Conservation (phyloP, 2,888 invertebrate species). For the Myopa tessellatipennis region DNA sequence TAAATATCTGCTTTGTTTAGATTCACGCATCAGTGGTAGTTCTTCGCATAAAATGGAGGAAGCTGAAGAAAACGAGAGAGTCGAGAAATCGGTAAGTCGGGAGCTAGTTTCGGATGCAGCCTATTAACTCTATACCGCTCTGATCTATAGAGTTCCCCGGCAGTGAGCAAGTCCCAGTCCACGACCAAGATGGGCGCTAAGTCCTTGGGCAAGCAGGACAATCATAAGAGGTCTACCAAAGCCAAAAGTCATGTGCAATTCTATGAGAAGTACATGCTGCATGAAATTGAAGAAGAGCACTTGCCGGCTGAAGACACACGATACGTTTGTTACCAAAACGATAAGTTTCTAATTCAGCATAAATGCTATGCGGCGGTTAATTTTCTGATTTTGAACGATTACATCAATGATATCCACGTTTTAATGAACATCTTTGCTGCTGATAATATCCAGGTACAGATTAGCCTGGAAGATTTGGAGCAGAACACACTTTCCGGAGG, state of each 20-base stretch:
- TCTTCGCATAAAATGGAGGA: slow-evolving; percentile 41
- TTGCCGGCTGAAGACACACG: slow-evolving; percentile 40
- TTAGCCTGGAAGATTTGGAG: slow-evolving; percentile 21
- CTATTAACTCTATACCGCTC: background rate
- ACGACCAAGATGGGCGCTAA: too few relatives aligned
- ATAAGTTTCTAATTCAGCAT: slow-evolving; percentile 52
- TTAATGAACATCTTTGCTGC: slow-evolving; percentile 51
- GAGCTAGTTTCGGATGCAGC: background rate
- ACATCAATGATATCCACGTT: slow-evolving; percentile 36
- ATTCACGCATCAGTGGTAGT: slow-evolving; percentile 41
- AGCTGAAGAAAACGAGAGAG: slow-evolving; percentile 46
- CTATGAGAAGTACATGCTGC: background rate
- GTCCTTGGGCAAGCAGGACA: background rate
- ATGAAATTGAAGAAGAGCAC: slow-evolving; percentile 47
- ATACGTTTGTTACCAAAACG: slow-evolving; percentile 46
- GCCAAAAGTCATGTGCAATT: background rate
- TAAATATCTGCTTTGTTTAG: slow-evolving; percentile 27
- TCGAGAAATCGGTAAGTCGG: background rate
- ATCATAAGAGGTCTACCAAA: background rate
- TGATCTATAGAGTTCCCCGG: background rate
- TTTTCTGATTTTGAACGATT: slow-evolving; percentile 38
- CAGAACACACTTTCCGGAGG: background rate
- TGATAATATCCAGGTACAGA: slow-evolving; percentile 50
- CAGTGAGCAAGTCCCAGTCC: background rate
- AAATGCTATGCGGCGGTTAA: slow-evolving; percentile 52